phyloP scores from a whole-genome alignment of 2,888 invertebrate species.

The Himalopsyche kuldschensis region DNA sequence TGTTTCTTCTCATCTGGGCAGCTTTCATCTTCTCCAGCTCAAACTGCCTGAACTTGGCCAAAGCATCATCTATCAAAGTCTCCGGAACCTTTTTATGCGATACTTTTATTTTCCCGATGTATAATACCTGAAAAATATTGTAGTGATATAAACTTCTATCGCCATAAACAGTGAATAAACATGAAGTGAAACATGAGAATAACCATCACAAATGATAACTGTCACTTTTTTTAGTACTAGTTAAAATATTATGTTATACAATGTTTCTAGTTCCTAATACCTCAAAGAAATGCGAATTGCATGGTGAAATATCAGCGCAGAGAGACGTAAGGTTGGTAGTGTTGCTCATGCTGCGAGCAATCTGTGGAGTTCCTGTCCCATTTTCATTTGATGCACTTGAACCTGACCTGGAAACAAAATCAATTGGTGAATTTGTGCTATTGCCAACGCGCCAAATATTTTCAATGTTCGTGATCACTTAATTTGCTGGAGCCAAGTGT shows the following conservation, averaged over 20 bases:
- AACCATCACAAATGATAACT: too few species aligned
- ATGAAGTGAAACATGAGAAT: neutral
- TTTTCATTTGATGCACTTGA: conserved; percentile 1
- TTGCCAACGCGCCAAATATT: too few species aligned
- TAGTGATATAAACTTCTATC: neutral
- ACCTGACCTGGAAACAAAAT: conserved; percentile 45
- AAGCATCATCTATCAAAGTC: conserved; percentile 86
- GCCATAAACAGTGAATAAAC: too few species aligned
- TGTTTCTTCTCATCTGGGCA: conserved; percentile 49
- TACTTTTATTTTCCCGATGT: conserved; percentile 88
- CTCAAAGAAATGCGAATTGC: conserved; percentile 88
- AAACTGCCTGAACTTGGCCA: conserved; percentile 79
- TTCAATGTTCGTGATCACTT: too few species aligned
- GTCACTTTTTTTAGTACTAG: too few species aligned
- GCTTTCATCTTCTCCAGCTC: conserved; percentile 68
- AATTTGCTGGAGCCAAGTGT: too few species aligned
- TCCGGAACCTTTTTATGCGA: conserved; percentile 85
- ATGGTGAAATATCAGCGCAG: conserved; percentile 78
- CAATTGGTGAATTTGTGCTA: too few species aligned
- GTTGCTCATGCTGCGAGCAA: conserved; percentile 56
- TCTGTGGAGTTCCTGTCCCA: neutral
- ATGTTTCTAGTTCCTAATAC: conserved; percentile 50
- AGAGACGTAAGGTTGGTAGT: conserved; percentile 71
- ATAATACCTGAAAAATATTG: conserved; percentile 70
- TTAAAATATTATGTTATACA: too few species aligned